A percentile compares a stretch with the other conserved stretches of the same genome.
Conservation (phyloP, 2,888 invertebrate species). For the Platycheirus rosarum region DNA sequence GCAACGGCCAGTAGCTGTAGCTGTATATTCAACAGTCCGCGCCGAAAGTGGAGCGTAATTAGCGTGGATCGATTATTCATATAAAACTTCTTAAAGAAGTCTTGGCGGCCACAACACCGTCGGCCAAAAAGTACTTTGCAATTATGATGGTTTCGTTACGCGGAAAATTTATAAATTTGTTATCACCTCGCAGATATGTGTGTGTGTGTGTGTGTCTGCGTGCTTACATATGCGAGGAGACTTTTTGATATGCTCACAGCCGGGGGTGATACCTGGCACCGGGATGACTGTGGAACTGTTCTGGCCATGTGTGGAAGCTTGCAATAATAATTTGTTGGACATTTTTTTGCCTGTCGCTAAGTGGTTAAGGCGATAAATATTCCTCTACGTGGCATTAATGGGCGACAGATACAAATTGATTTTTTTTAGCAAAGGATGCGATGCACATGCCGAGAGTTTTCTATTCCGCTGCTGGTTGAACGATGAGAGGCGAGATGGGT, state of each 20-base stretch:
- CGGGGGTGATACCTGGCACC: constrained; percentile 1
- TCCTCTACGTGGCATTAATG: constrained; percentile 61
- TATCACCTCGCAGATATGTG: constrained; percentile 52
- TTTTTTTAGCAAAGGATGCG: constrained; percentile 31
- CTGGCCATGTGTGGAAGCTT: constrained; percentile 56
- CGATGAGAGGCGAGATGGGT: constrained; percentile 51
- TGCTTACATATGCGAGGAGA: constrained; percentile 23
- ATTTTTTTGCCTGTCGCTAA: constrained; percentile 66
- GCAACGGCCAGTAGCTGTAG: constrained; percentile 19
- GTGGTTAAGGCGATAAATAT: constrained; percentile 72
- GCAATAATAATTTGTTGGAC: constrained; percentile 68
- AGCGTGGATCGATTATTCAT: constrained; percentile 64
- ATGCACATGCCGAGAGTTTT: neutral
- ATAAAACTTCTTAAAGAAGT: constrained; percentile 19
- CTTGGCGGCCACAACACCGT: constrained; percentile 66
- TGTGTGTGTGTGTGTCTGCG: constrained; percentile 13
- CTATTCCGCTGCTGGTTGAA: constrained; percentile 20
- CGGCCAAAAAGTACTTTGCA: constrained; percentile 71
- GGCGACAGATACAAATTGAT: constrained; percentile 69
- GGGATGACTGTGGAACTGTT: constrained; percentile 1
- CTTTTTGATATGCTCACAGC: constrained; percentile 41
- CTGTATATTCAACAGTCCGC: neutral
- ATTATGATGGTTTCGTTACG: constrained; percentile 73
- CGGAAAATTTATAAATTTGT: constrained; percentile 70
- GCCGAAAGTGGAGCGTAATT: constrained; percentile 72